A percentile compares a stretch with the other conserved stretches of the same genome.
Evolutionary conservation across 53 echinoderm and acorn worm genomes (phyloP).

Genomic region (Arbacia lixula): DNA sequence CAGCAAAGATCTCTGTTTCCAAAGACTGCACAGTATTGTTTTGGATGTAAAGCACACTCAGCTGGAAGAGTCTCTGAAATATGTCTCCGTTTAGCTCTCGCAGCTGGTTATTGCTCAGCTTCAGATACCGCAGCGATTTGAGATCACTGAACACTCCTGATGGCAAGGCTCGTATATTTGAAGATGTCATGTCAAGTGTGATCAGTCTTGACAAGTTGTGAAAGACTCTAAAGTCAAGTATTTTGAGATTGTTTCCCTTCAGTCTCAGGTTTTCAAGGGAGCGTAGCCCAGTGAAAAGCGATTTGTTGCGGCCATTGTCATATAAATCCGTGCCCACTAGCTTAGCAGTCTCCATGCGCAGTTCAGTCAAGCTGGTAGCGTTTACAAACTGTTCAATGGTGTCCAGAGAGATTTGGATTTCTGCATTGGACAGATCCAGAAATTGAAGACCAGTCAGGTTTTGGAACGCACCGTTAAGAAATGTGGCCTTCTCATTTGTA

Average conservation of each 20-base stretch:
- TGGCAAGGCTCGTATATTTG: background rate
- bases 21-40: background rate
- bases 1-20: background rate
- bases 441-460: background rate
- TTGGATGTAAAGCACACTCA: background rate
- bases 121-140: background rate
- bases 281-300: background rate
- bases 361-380: background rate
- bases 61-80: background rate
- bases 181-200: background rate
- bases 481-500: background rate
- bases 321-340: background rate
- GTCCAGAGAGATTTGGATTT: background rate
- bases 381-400: background rate
- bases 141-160: background rate
- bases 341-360: background rate
- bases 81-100: background rate
- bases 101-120: conserved; percentile 15
- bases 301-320: background rate
- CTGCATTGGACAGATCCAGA: conserved; percentile 15
- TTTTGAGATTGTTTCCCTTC: background rate
- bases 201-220: background rate
- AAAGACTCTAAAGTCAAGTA: background rate
- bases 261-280: background rate
- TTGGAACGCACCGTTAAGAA: background rate